phyloP scores from a whole-genome alignment of 2,113 vertebrate genomes.

The Isurus oxyrinchus region DNA sequence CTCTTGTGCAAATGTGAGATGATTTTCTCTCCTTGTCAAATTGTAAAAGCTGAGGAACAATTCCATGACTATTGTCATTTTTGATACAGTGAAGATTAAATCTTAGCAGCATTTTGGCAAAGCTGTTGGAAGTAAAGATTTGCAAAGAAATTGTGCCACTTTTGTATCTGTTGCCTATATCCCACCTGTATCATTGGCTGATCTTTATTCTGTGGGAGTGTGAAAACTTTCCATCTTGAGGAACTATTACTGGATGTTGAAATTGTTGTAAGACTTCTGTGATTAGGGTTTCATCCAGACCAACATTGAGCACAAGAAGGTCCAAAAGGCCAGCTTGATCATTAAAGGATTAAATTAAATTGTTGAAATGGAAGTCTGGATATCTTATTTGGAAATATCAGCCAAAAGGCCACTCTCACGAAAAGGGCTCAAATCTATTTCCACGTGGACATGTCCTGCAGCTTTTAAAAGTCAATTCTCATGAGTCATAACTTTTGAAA shows the following conservation, averaged over 20 bases:
- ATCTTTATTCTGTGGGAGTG: neutral
- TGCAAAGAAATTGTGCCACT: neutral
- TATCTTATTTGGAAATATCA: neutral
- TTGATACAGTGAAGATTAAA: neutral
- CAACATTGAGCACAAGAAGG: neutral
- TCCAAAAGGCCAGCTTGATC: neutral
- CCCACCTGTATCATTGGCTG: neutral
- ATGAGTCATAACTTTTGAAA: constrained; percentile 16
- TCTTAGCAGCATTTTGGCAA: neutral
- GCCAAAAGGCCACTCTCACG: neutral
- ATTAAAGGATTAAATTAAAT: constrained; percentile 7
- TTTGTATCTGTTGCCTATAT: neutral
- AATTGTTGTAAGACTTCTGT: neutral
- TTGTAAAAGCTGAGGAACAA: neutral
- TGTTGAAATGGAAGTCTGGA: neutral
- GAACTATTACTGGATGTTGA: neutral
- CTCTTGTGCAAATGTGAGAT: neutral
- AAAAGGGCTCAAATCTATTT: neutral
- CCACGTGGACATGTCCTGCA: neutral
- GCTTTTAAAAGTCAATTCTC: neutral
- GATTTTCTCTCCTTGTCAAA: neutral
- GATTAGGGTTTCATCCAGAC: neutral
- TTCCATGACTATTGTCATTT: neutral
- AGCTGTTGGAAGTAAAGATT: neutral
- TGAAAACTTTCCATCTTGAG: neutral